Percentiles rank a stretch among this genome's conserved stretches.
Evolutionary conservation across 35 echinoderm and acorn worm genomes (phyloP).

Genomic region (Nesometra sesokonis): DNA sequence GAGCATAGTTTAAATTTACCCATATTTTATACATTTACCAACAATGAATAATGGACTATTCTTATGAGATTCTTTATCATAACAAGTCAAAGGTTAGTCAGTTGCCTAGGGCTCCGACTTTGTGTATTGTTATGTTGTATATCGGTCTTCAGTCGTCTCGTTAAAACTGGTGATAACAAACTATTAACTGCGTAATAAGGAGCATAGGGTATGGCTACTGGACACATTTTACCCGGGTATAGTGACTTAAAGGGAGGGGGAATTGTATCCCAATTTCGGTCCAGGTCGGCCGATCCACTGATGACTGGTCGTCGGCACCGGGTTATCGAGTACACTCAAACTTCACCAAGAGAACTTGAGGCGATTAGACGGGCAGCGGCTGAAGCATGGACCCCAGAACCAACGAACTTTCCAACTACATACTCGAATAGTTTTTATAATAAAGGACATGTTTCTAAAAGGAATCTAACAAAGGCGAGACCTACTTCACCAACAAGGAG

Average conservation of each 20-base stretch:
- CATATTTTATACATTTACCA: background rate
- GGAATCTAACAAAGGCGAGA: slow-evolving; percentile 29
- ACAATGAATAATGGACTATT: background rate
- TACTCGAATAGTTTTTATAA: slow-evolving; percentile 79
- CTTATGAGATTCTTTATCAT: background rate
- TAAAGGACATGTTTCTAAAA: slow-evolving; percentile 34
- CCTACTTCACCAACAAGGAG: slow-evolving; percentile 79
- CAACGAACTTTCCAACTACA: slow-evolving; percentile 72
- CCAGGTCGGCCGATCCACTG: slow-evolving; percentile 81
- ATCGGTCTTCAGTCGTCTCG: background rate
- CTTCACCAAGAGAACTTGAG: slow-evolving; percentile 5
- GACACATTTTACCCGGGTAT: slow-evolving; percentile 85
- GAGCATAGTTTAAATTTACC: no score
- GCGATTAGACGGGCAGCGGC: slow-evolving; percentile 47
- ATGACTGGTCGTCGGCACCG: slow-evolving; percentile 74
- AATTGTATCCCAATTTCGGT: slow-evolving; percentile 58
- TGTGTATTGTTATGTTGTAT: background rate
- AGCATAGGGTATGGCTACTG: slow-evolving; percentile 54
- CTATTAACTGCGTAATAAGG: background rate
- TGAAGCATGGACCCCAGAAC: slow-evolving; percentile 75
- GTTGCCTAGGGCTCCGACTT: background rate
- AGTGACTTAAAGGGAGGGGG: slow-evolving; percentile 5
- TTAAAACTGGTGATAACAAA: background rate
- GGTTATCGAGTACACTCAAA: background rate
- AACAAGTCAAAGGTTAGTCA: background rate